These are phyloP conservation scores for Diplodus sargus DNA, from an alignment of 2,797 vertebrate species.

Conservation along the genomic window DNA sequence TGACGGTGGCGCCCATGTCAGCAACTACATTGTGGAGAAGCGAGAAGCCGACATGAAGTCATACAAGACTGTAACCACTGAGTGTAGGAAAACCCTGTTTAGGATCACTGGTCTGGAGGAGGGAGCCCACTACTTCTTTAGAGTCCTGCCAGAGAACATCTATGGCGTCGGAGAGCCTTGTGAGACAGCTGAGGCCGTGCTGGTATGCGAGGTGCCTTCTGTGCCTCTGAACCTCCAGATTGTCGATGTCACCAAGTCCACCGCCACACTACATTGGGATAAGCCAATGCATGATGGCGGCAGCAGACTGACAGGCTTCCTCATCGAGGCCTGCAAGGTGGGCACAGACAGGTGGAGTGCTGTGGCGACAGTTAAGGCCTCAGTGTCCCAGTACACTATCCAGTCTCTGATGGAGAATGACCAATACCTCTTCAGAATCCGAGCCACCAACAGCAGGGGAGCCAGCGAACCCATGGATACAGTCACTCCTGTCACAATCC, in stretches of 20 bases:
- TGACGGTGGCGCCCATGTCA: slow-evolving; percentile 96
- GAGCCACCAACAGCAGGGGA: slow-evolving; percentile 95
- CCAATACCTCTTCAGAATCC: slow-evolving; percentile 96
- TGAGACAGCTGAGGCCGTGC: slow-evolving; percentile 92
- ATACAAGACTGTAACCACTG: slow-evolving; percentile 96
- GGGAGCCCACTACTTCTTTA: slow-evolving; percentile 95
- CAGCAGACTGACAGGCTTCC: slow-evolving; percentile 92
- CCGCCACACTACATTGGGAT: slow-evolving; percentile 93
- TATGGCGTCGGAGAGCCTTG: slow-evolving; percentile 97
- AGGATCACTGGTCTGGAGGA: slow-evolving; percentile 93
- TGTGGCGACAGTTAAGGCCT: slow-evolving; percentile 91
- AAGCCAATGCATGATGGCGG: slow-evolving; percentile 93
- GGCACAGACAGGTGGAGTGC: slow-evolving; percentile 95
- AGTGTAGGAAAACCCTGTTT: slow-evolving; percentile 96
- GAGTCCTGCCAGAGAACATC: slow-evolving; percentile 98
- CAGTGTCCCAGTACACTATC: slow-evolving; percentile 88
- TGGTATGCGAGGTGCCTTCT: slow-evolving; percentile 95
- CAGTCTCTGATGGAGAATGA: slow-evolving; percentile 94
- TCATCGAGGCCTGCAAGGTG: slow-evolving; percentile 94
- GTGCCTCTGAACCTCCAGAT: slow-evolving; percentile 91
- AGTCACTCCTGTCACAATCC: slow-evolving; percentile 91
- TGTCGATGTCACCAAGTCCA: slow-evolving; percentile 91
- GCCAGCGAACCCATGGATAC: slow-evolving; percentile 94
- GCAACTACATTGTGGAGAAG: slow-evolving; percentile 97
- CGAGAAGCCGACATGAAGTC: slow-evolving; percentile 98